Evolutionary conservation across 1,140 invertebrate species (phyloP), one percentile per base, ranked within the genome.

Genomic region (Sinella curviseta): DNA sequence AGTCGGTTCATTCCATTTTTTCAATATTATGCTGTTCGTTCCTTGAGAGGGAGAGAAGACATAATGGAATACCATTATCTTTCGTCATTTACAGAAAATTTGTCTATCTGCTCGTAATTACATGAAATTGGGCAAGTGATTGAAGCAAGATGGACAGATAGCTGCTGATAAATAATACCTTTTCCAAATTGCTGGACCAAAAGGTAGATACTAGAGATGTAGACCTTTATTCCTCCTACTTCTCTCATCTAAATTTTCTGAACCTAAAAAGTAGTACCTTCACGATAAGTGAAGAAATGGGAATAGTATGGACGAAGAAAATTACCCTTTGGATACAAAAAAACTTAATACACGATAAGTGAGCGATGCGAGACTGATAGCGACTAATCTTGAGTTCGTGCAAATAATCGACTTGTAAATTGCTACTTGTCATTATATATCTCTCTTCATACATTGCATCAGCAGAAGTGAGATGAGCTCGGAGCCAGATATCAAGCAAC

Each of bases 301-400:
- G n/a, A n/a, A n/a, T n/a, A 48, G 39, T 48, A 8, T 48, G 39
- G 39, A 48, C 39, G 39, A 48, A 48, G 4, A 48, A 48, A 48
- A 17, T n/a, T n/a, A n/a, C n/a, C n/a, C n/a, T 48, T 48, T 48
- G 4, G 39, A 17, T 48, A 60, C 24, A n/a, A 60, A 60, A 16
- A 60, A 60, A 60, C 4, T 17, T 60, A 60, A 60, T 60, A 60
- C 57, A 60, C 24, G 57, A 60, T 60, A 60, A 70, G n/a, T 70
- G 65, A 70, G 65, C 65, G 65, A 70, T 70, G 65, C 31, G 65
- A 70, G 65, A 70, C 65, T 70, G 65, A 70, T 70, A 70, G 65
- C 26, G n/a, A 33, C n/a, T 70, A 70, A 70, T 70, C 28, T 70
- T n/a, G n/a, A 70, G 31, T 70, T 70, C 65, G 65, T 70, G 65